phyloP scores from a whole-genome alignment of 2,888 invertebrate species.

The Mesoligia furuncula region DNA sequence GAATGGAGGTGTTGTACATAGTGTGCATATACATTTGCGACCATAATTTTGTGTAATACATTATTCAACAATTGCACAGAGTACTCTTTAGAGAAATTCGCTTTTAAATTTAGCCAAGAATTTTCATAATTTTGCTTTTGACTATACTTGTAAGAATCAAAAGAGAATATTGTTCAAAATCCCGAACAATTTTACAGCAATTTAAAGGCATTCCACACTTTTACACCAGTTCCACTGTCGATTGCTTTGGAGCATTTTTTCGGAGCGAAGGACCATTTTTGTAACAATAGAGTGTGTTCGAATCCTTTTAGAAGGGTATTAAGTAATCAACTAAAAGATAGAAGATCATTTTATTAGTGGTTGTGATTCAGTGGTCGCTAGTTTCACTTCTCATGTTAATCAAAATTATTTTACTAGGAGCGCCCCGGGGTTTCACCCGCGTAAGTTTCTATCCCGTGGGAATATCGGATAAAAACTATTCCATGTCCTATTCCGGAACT shows the following conservation, averaged over 20 bases:
- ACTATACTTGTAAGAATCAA: not conserved
- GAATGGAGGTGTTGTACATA: not conserved
- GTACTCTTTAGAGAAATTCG: not conserved
- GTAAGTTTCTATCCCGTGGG: too few relatives aligned
- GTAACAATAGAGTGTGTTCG: constrained; percentile 32
- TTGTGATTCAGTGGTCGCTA: not conserved
- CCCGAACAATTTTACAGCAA: constrained; percentile 38
- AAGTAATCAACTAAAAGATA: not conserved
- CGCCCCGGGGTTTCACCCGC: too few relatives aligned
- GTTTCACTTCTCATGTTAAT: not conserved
- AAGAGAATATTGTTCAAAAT: constrained; percentile 14
- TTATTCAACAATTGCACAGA: not conserved
- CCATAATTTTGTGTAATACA: not conserved
- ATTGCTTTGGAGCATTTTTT: constrained; percentile 52
- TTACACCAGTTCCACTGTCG: constrained; percentile 23
- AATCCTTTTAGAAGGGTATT: constrained; percentile 15
- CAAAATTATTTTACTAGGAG: not conserved
- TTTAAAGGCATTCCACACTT: constrained; percentile 42
- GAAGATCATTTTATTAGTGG: not conserved
- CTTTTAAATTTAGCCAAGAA: not conserved
- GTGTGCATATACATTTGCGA: not conserved
- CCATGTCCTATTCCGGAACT: too few relatives aligned
- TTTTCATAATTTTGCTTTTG: not conserved
- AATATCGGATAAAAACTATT: too few relatives aligned
- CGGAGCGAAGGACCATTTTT: constrained; percentile 26